phyloP scores from a whole-genome alignment of 2,888 invertebrate genomes.

The Agrotis exclamationis region DNA sequence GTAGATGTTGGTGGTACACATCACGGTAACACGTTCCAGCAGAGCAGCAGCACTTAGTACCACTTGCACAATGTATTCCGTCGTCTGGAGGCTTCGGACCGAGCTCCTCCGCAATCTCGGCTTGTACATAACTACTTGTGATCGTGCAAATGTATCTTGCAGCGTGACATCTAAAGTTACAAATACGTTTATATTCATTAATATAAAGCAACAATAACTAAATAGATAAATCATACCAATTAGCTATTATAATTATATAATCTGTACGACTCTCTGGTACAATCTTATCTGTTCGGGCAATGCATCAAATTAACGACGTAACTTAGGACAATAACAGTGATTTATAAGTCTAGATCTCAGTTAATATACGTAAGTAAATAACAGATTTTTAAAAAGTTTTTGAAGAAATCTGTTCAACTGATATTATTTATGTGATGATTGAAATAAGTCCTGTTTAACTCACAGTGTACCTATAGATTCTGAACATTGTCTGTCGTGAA shows the following conservation, averaged over 20 bases:
- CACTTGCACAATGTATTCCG: constrained; percentile 59
- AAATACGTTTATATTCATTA: not conserved
- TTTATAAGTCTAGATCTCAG: too few relatives aligned
- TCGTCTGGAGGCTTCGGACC: constrained; percentile 35
- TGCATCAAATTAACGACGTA: not conserved
- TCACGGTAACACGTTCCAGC: constrained; percentile 15
- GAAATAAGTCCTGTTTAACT: not conserved
- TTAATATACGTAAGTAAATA: too few relatives aligned
- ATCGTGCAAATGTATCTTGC: not conserved
- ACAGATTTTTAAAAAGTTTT: not conserved
- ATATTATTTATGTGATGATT: not conserved
- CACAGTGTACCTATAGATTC: not conserved
- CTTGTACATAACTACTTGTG: constrained; percentile 21
- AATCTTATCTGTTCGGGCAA: not conserved
- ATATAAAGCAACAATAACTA: not conserved
- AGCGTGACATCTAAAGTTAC: not conserved
- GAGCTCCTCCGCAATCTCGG: constrained; percentile 1
- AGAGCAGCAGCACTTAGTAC: constrained; percentile 45
- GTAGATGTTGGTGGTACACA: constrained; percentile 1
- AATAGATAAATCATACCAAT: not conserved
- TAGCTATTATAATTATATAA: not conserved
- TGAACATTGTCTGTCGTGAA: not conserved
- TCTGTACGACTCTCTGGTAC: not conserved
- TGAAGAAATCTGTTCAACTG: constrained; percentile 5
- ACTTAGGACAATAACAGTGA: not conserved